Percentiles rank a stretch among this genome's conserved stretches.
phyloP scores from a whole-genome alignment of 2,113 vertebrate genomes.

The Melanotaenia duboulayi region DNA sequence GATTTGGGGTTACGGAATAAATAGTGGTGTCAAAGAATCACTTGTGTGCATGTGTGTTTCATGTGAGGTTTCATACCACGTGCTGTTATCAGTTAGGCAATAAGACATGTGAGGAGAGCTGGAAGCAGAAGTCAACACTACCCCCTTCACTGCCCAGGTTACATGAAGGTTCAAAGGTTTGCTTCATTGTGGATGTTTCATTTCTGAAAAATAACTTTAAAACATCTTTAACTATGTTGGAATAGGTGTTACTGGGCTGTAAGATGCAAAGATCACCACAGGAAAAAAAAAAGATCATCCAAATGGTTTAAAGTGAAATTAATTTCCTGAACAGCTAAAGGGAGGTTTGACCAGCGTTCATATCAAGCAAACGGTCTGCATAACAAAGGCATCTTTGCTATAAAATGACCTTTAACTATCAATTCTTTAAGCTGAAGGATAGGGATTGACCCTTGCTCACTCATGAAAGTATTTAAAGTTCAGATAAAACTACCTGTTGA shows the following conservation, averaged over 20 bases:
- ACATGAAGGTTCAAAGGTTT: slow-evolving; percentile 9
- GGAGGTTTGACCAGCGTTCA: background rate
- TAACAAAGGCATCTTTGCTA: background rate
- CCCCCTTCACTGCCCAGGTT: background rate
- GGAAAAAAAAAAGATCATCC: too few relatives aligned
- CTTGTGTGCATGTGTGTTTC: slow-evolving; percentile 8
- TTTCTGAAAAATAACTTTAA: background rate
- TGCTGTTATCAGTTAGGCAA: slow-evolving; percentile 7
- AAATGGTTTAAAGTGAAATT: background rate
- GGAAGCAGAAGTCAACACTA: background rate
- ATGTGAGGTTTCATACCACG: slow-evolving; percentile 21
- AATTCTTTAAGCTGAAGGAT: background rate
- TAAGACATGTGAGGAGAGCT: slow-evolving; percentile 14
- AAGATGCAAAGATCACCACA: too few relatives aligned
- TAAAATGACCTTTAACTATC: background rate
- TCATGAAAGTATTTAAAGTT: background rate
- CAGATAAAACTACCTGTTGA: slow-evolving; percentile 2
- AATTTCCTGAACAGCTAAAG: background rate
- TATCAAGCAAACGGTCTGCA: background rate
- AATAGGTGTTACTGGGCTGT: background rate
- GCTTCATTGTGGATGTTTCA: background rate
- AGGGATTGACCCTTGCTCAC: background rate
- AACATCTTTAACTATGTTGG: background rate
- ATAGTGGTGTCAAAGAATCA: background rate
- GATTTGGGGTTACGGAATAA: slow-evolving; percentile 13